Evolutionary conservation across 2,888 invertebrate species (phyloP), one percentile per base, ranked within the genome.

Genomic region (Campoletis raptor): DNA sequence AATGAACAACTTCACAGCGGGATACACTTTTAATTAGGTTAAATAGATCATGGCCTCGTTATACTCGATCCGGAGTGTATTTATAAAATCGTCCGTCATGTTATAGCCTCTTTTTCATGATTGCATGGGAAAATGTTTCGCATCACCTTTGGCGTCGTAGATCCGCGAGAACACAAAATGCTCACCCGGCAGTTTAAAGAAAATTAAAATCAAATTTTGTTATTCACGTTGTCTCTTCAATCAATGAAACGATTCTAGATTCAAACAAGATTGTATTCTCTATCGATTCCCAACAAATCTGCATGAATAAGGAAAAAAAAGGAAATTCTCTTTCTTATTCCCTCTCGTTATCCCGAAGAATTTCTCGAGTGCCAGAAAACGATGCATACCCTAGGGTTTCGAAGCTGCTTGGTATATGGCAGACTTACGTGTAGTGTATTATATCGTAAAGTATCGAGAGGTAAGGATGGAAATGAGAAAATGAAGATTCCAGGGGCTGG

Each of bases 1-100:
- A 83, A 81, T 86, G 61, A 77, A 54, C 15, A 73, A 73, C 40
- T 73, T 72, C 86, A 57, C 86, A 77, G 86, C 83, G 77, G 81
- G 86, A 83, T 81, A 48, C 81, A 81, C 77, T 83, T 86, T 86
- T 86, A 86, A 86, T 86, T 86, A 81, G 77, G 86, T 86, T 86
- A 86, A 86, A 81, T 86, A 83, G 83, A 83, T 81, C 81, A 48
- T 54, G 76, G 83, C 80, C 70, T 80, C 76, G 76, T 86, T 85
- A 74, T 61, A 82, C 57, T 67, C 64, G 0, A 67, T 78, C 40
- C 66, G 57, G 66, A 21, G 42, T 48, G 24, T n/a, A 77, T 66
- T 61, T 37, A 21, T 36, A 67, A 37, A 48, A 48, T 48, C 48
- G 15, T 74, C 18, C 3, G n/a, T 24, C 57, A 40, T 18, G 36